These are phyloP conservation scores for Epizoanthus stellaris DNA, from an alignment of 92 coral and sea anemone species.

Conservation along the genomic window DNA sequence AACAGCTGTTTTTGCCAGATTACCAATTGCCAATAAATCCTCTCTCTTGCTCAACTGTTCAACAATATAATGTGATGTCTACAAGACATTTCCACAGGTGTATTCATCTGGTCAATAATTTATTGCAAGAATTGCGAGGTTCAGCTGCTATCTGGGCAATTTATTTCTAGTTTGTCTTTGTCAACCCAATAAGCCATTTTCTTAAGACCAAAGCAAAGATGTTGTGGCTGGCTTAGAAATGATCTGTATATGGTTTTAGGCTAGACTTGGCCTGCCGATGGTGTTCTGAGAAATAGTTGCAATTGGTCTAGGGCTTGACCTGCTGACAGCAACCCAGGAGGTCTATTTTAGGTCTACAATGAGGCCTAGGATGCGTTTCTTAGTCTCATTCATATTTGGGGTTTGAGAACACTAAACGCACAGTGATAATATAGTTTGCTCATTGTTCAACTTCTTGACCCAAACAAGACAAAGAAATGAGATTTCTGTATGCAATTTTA, in stretches of 20 bases:
- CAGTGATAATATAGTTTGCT: background rate
- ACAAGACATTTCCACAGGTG: background rate
- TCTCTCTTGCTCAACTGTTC: background rate
- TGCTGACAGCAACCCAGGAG: background rate
- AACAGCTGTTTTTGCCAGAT: background rate
- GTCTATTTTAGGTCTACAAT: background rate
- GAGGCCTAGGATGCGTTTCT: background rate
- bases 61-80: background rate
- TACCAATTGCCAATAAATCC: background rate
- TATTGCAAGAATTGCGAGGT: too few species aligned
- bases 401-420: conserved; percentile 17
- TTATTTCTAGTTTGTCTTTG: background rate
- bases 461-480: conserved; percentile 12
- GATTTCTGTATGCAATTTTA: background rate
- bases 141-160: background rate
- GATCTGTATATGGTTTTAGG: too few species aligned
- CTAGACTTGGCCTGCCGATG: too few species aligned
- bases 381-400: background rate
- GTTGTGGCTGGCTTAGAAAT: background rate
- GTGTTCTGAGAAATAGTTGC: too few species aligned
- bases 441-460: conserved; percentile 20
- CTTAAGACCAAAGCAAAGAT: background rate
- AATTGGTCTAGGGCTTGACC: background rate
- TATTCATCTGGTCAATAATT: too few species aligned
- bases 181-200: background rate